Conservation (phyloP, 2,797 vertebrate genomes). For the Falco rusticolus region DNA sequence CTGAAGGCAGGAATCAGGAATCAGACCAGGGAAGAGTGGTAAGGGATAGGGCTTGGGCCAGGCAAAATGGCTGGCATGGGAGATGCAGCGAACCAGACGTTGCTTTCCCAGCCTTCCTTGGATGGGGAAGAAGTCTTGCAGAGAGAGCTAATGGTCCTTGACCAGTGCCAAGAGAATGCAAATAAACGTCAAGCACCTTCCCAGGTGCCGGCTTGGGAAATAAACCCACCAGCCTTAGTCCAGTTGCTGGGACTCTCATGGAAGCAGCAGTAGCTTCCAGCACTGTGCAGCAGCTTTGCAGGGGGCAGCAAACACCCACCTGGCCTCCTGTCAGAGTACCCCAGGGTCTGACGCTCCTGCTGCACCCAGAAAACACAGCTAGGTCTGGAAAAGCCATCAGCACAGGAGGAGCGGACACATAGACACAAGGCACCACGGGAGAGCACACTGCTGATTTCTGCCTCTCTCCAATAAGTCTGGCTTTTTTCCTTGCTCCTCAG, state of each 20-base stretch:
- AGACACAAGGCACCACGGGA: rapidly evolving
- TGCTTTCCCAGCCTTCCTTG: neutral
- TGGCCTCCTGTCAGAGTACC: neutral
- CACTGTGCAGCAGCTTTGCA: neutral
- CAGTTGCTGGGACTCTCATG: neutral
- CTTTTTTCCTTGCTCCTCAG: neutral
- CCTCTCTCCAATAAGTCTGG: neutral
- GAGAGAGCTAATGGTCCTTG: neutral
- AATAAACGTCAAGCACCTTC: neutral
- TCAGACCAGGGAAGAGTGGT: neutral
- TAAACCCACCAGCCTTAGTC: neutral
- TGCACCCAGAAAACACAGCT: neutral
- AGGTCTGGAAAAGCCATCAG: neutral
- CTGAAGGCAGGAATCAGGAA: neutral
- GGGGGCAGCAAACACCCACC: neutral
- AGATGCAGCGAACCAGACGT: neutral
- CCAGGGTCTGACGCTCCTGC: rapidly evolving
- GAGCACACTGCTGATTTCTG: rapidly evolving
- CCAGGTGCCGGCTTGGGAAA: neutral
- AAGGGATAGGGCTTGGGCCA: neutral
- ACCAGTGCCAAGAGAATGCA: neutral
- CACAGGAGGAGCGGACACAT: neutral
- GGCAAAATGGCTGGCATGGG: neutral
- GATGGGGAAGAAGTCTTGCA: neutral
- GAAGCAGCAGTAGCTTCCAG: neutral